Base-by-base conservation (phyloP, 2,888 invertebrate genomes). In the Cenopis cana region DNA sequence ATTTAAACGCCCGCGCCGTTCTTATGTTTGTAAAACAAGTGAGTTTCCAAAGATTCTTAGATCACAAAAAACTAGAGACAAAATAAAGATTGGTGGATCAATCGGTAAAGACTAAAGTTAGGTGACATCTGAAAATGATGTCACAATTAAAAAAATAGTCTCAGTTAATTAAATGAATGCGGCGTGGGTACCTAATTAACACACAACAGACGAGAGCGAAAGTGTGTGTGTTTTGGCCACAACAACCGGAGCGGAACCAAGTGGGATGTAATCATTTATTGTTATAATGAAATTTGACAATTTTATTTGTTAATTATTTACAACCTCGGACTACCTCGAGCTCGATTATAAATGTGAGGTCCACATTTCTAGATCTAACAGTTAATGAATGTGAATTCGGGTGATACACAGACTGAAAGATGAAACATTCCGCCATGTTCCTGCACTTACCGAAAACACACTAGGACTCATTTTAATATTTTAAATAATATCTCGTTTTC, bases 151-250 rank as follows among this genome's bases (percentile, higher is more conserved):
- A 69, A 64, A 70, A 70, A 70, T 54, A 70, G 54, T 33, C 29
- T 38, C 24, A 55, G 54, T 46, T 54, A 67, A 71, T 71, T 56
- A 71, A n/a, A 71, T 70, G 24, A 54, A 38, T 59, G 54, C 60
- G 12, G 67, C 71, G 71, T 71, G 71, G 71, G 71, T 61, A 71
- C 46, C 71, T 71, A 71, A 67, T 71, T 71, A 71, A 61, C 71
- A 71, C 71, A 66, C 67, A 71, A 67, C 66, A 67, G 66, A 49
- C 49, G 61, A 71, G 56, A 71, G 71, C 55, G 71, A 71, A 70
- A 70, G 70, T 70, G 66, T 62, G 66, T 62, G 49, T 61, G 46
- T 64, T 64, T 64, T 55, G 49, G 56, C n/a, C 49, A 20, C 55
- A 38, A 38, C 60, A 71, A 67, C 17, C 71, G 66, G 71, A 71